Base-by-base conservation (phyloP, 2,113 vertebrate species). In the Camelus bactrianus region DNA sequence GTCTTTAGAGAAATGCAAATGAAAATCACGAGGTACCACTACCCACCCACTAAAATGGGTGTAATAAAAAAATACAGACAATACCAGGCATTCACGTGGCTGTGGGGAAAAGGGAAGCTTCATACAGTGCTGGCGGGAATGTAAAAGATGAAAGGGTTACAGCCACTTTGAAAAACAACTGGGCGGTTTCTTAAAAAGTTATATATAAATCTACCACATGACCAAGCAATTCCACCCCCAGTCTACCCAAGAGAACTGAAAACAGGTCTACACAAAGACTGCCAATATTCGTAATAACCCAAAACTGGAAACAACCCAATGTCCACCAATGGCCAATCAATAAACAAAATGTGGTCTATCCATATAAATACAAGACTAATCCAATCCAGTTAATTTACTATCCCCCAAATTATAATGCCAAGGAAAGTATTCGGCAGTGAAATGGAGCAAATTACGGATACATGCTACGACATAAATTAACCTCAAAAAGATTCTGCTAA, bases 1-100 rank as follows among this genome's bases (percentile, higher is more conserved):
- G 26, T 85, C 62, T 77, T 76, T 30, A 85, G 73, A 69, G 32
- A 96, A 96, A 89, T 48, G 48, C 14, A 89, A 89, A 64, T 80
- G 60, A 70, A 88, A 94, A 60, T 72, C 84, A 48, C 26, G 67
- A 75, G 32, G 28, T 70, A 26, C 32, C 19, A 89, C n/a, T 30
- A n/a, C 42, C 42, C 16, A 4, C 75, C 64, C 20, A 50, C 13
- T 30, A 70, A 35, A 73, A 38, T 30, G 60, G 38, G 67, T 58
- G 3, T 24, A 79, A 60, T 42, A 54, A 87, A 70, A 67, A 73
- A 75, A 58, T 14, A 83, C 6, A 70, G 76, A 88, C 22, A 48
- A 84, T 9, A 80, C 2, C 0, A 42, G 50, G 42, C 7, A 60
- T 32, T 42, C 42, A 50, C 1, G 0, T 42, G 32, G 10, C 28